These are phyloP conservation scores for Rynchops niger DNA, from an alignment of 2,113 vertebrate genomes.

Conservation along the genomic window DNA sequence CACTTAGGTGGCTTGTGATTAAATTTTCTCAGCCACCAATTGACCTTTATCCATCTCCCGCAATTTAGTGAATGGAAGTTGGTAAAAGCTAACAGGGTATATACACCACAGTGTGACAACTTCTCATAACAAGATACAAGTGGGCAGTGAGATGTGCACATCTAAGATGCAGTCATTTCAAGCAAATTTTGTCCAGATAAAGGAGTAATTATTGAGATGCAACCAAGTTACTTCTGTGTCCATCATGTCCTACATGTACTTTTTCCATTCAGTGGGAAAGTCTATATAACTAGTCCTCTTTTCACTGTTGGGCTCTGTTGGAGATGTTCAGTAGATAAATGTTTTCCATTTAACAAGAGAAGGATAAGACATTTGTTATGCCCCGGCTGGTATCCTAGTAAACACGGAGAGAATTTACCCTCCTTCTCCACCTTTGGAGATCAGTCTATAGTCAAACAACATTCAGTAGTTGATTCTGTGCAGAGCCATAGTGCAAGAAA, in stretches of 20 bases:
- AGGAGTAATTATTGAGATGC: background rate
- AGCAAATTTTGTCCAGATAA: background rate
- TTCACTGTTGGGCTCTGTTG: background rate
- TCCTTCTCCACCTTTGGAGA: background rate
- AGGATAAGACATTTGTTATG: background rate
- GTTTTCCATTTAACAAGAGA: background rate
- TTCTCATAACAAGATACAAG: background rate
- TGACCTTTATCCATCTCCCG: constrained; percentile 49
- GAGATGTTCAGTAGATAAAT: background rate
- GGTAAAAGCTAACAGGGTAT: constrained; percentile 2
- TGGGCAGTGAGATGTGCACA: background rate
- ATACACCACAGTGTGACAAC: background rate
- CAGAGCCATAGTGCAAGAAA: background rate
- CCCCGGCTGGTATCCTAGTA: background rate
- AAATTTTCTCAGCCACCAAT: constrained; percentile 46
- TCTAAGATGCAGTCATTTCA: background rate
- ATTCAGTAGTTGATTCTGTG: background rate
- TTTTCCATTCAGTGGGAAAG: background rate
- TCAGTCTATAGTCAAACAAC: background rate
- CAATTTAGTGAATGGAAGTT: constrained; percentile 15
- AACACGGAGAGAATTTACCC: background rate
- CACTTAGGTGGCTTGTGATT: constrained; percentile 34
- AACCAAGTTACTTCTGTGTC: background rate
- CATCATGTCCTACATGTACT: background rate
- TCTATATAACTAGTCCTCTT: background rate